Base-by-base conservation (phyloP, 2,113 vertebrate species). In the Chlorocebus sabaeus region DNA sequence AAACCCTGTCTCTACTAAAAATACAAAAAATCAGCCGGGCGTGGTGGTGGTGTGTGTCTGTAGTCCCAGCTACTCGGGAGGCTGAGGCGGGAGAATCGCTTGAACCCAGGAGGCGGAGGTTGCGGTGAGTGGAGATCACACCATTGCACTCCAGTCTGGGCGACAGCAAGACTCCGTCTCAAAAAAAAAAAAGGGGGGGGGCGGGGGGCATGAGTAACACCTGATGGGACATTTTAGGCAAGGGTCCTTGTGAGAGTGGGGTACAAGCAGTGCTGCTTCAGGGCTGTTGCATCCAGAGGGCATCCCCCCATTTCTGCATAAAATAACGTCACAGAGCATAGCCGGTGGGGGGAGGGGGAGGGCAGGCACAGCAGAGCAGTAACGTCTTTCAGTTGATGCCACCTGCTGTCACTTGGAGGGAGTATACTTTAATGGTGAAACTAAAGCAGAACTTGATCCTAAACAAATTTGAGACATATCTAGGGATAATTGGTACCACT, bases 391-490 rank as follows among this genome's bases (percentile, higher is more conserved):
- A 25, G 14, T 1, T 40, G 59, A 13, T 76, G 50, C 61, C n/a
- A 43, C 38, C 45, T 40, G 20, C 23, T 80, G 43, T 40, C 23
- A 1, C 89, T 45, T 61, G 78, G 16, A 92, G 72, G 23, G 16
- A 85, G 40, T 45, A 68, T 30, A 45, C 73, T 72, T 72, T 50
- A 84, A 68, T 27, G 48, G 79, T 68, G 78, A 81, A 78, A 80
- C 35, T 43, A 93, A 95, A 95, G 50, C 59, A 87, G 50, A 61
- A 93, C 81, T n/a, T 67, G 45, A 72, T 90, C 67, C 45, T 48
- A 84, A 86, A 32, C 55, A 89, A 32, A 75, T 68, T 16, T 91
- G 78, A 91, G 82, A 96, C 93, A 96, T 20, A 73, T 30, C 57
- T 93, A 78, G 81, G 89, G 90, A 72, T 38, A 85, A 96, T 1